Evolutionary conservation across 2,888 invertebrate genomes (phyloP).

Genomic region (Monoplex corrugatus): DNA sequence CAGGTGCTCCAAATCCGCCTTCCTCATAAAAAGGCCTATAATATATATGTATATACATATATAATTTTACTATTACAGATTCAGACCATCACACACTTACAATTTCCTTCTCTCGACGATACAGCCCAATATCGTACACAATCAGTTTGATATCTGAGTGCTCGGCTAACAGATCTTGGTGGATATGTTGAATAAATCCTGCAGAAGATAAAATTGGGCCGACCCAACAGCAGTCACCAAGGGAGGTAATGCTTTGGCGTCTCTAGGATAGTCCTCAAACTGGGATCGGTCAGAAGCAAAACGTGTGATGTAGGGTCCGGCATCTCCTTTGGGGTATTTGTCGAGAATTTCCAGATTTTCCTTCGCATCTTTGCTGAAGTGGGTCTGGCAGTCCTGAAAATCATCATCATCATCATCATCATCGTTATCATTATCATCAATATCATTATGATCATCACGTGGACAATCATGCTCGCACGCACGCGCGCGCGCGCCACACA

Average conservation of each 20-base stretch:
- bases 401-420: too few relatives aligned
- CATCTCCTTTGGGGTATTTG: constrained; percentile 66
- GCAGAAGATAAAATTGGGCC: constrained; percentile 65
- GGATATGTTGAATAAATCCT: constrained; percentile 67
- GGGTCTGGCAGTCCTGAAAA: constrained; percentile 43
- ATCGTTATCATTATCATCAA: too few relatives aligned
- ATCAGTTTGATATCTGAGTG: constrained; percentile 63
- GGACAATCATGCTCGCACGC: too few relatives aligned
- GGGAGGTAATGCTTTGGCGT: constrained; percentile 62
- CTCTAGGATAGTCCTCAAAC: constrained; percentile 62
- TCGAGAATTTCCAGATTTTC: constrained; percentile 63
- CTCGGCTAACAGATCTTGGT: constrained; percentile 59
- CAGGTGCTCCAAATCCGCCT: too few relatives aligned
- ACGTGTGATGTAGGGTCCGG: constrained; percentile 68
- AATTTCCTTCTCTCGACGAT: constrained; percentile 62
- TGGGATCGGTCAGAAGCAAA: constrained; percentile 62
- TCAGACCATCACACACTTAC: constrained; percentile 59
- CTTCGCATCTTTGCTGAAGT: background rate
- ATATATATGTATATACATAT: too few relatives aligned
- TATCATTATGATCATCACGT: too few relatives aligned
- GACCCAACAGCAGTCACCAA: constrained; percentile 71
- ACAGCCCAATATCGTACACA: constrained; percentile 71
- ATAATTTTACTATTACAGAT: too few relatives aligned
- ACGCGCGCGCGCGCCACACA: too few relatives aligned
- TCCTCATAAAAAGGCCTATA: too few relatives aligned